A percentile compares a stretch with the other conserved stretches of the same genome.
These are phyloP conservation scores for Cladopsammia gracilis DNA, from an alignment of 64 coral and sea anemone genomes.

Conservation along the genomic window DNA sequence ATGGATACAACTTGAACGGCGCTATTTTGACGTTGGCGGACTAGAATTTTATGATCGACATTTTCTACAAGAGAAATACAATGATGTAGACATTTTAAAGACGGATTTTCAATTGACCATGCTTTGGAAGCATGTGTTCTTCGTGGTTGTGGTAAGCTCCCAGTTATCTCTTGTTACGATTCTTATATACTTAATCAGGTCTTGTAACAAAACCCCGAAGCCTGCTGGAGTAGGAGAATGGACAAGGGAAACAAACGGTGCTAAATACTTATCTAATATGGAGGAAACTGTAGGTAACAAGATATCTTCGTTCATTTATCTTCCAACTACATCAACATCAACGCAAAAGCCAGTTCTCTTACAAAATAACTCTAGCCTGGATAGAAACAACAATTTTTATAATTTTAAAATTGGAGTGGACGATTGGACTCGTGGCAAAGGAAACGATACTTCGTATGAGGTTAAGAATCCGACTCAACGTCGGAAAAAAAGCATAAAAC, in stretches of 20 bases:
- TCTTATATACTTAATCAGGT: slow-evolving; percentile 18
- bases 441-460: neutral
- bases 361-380: neutral
- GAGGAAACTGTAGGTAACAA: neutral
- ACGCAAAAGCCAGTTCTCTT: neutral
- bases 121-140: slow-evolving; percentile 12
- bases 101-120: neutral
- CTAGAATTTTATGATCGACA: neutral
- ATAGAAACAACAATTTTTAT: neutral
- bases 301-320: neutral
- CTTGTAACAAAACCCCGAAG: neutral
- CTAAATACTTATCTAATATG: neutral
- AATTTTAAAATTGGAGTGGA: neutral
- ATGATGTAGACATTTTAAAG: neutral
- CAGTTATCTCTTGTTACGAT: slow-evolving; percentile 17
- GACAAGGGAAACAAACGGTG: neutral
- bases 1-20: slow-evolving; percentile 10
- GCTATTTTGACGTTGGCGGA: neutral
- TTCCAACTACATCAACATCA: neutral
- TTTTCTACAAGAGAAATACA: neutral
- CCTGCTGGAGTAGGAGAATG: neutral
- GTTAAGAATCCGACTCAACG: neutral
- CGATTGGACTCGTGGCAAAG: neutral
- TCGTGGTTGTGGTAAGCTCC: neutral
- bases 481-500: slow-evolving; percentile 22